phyloP scores from a whole-genome alignment of 2,888 invertebrate genomes.

The Tethea ocularis region DNA sequence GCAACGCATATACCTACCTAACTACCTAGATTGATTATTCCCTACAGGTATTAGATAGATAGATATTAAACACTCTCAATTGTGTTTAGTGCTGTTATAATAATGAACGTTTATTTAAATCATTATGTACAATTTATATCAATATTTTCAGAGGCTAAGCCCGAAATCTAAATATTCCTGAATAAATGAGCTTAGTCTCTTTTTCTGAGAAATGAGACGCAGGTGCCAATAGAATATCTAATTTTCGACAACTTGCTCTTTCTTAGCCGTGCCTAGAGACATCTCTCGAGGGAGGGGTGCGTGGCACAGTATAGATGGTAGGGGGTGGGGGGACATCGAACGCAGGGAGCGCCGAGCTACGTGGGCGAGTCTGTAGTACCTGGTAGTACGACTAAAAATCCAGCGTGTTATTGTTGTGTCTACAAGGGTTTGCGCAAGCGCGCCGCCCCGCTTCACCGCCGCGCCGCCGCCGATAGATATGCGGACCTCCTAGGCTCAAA shows the following conservation, averaged over 20 bases:
- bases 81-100: too few relatives aligned
- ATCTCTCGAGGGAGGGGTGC: slow-evolving; percentile 47
- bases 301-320: slow-evolving; percentile 53
- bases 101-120: neutral
- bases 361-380: slow-evolving; percentile 84
- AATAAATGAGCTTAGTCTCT: neutral
- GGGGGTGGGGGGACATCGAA: slow-evolving; percentile 33
- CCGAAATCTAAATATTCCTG: neutral
- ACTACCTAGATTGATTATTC: neutral
- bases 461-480: slow-evolving; percentile 37
- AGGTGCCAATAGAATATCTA: slow-evolving; percentile 34
- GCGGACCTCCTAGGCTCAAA: slow-evolving; percentile 41
- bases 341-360: slow-evolving; percentile 48
- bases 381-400: slow-evolving; percentile 73
- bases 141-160: neutral
- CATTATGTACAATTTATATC: too few relatives aligned
- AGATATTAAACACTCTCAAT: too few relatives aligned
- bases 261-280: slow-evolving; percentile 42
- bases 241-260: slow-evolving; percentile 51
- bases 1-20: neutral
- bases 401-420: slow-evolving; percentile 77
- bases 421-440: slow-evolving; percentile 75
- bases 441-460: slow-evolving; percentile 36
- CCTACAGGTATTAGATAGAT: too few relatives aligned
- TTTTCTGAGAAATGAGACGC: slow-evolving; percentile 12